Conservation (phyloP, 2,888 invertebrate genomes). For the Tetramorium bicarinatum region DNA sequence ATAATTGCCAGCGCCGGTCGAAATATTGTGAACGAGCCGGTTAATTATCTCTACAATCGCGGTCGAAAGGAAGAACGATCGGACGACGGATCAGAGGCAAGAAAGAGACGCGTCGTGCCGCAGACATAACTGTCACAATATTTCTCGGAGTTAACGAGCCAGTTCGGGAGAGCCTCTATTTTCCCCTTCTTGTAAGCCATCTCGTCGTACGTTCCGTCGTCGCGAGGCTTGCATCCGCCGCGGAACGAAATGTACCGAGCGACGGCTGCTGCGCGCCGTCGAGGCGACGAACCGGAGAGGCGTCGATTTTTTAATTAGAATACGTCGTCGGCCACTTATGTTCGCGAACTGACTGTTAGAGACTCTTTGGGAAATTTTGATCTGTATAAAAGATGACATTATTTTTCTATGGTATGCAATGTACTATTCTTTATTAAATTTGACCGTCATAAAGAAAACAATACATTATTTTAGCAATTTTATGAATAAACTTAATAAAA, state of each 20-base stretch:
- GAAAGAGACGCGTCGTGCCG: slow-evolving; percentile 79
- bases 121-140: slow-evolving; percentile 85
- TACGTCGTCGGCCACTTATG: slow-evolving; percentile 65
- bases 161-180: slow-evolving; percentile 72
- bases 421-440: neutral
- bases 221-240: slow-evolving; percentile 65
- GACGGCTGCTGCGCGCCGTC: slow-evolving; percentile 72
- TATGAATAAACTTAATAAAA: neutral
- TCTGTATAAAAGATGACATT: neutral
- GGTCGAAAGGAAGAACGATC: slow-evolving; percentile 73
- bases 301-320: slow-evolving; percentile 85
- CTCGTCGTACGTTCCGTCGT: slow-evolving; percentile 61
- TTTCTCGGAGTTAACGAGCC: slow-evolving; percentile 86
- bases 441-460: neutral
- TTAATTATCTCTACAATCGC: slow-evolving; percentile 78
- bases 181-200: slow-evolving; percentile 63
- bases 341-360: slow-evolving; percentile 56
- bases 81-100: slow-evolving; percentile 82
- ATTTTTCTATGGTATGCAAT: neutral
- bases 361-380: neutral
- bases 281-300: slow-evolving; percentile 82
- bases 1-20: slow-evolving; percentile 71
- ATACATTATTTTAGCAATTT: neutral
- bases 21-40: slow-evolving; percentile 77
- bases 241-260: slow-evolving; percentile 64